Evolutionary conservation across 2,113 vertebrate genomes (phyloP).

Genomic region (Mola mola): DNA sequence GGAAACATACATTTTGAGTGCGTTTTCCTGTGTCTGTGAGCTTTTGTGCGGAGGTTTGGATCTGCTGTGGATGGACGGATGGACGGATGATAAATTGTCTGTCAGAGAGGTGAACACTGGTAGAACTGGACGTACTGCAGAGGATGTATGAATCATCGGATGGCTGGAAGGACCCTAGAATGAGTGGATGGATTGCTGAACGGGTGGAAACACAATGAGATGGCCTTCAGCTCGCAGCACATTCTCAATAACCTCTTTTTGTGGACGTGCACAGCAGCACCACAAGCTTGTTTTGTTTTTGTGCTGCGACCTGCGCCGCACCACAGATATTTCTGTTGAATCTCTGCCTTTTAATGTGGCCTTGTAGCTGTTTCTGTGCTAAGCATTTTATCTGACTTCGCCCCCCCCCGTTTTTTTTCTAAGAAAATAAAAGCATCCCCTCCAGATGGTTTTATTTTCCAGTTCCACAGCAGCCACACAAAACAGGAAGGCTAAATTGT

Average conservation of each 20-base stretch:
- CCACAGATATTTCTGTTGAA: slow-evolving; percentile 1
- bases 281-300: slow-evolving; percentile 20
- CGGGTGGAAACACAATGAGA: too few relatives aligned
- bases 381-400: slow-evolving; percentile 11
- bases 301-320: slow-evolving; percentile 2
- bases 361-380: slow-evolving; percentile 3
- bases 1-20: slow-evolving; percentile 2
- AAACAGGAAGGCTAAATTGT: slow-evolving; percentile 38
- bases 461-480: slow-evolving; percentile 18
- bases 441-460: slow-evolving; percentile 58
- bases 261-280: background rate
- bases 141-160: background rate
- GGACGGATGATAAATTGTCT: background rate
- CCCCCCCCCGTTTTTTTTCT: too few relatives aligned
- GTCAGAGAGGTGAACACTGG: too few relatives aligned
- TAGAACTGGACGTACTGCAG: background rate
- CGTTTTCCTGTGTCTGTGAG: background rate
- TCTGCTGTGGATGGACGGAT: background rate
- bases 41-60: too few relatives aligned
- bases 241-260: too few relatives aligned
- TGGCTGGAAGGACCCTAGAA: background rate
- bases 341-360: slow-evolving; percentile 34
- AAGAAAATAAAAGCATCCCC: slow-evolving; percentile 31
- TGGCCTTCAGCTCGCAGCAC: too few relatives aligned
- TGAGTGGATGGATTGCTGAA: too few relatives aligned